Conservation (phyloP, 2,113 vertebrate species). For the Thryonomys swinderianus region DNA sequence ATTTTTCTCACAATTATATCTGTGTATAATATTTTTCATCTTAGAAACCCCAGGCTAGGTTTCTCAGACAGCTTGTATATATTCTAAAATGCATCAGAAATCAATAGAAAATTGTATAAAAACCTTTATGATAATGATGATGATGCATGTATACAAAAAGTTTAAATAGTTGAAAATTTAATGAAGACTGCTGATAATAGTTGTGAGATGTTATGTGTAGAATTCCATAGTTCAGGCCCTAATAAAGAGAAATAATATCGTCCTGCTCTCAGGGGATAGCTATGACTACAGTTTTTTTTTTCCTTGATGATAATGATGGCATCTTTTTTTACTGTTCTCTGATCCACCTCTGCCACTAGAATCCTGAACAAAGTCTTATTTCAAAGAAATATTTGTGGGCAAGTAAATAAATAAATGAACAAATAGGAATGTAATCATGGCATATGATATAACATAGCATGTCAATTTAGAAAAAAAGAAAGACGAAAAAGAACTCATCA, state of each 20-base stretch:
- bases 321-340: neutral
- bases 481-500: neutral
- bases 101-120: neutral
- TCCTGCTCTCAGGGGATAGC: no score
- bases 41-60: neutral
- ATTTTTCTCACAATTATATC: neutral
- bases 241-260: no score
- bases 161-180: neutral
- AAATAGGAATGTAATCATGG: neutral
- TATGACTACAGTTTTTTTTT: no score
- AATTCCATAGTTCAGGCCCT: neutral
- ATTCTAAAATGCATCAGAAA: neutral
- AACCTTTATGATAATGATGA: neutral
- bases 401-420: neutral
- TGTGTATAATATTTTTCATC: neutral
- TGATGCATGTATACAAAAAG: neutral
- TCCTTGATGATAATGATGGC: neutral
- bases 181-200: neutral
- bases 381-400: slow-evolving; percentile 12
- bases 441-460: neutral
- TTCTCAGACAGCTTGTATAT: neutral
- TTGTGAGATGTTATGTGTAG: neutral
- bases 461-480: neutral
- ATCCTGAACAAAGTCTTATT: neutral
- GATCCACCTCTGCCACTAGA: neutral